Percentiles rank a stretch among this genome's conserved stretches.
phyloP scores from a whole-genome alignment of 2,113 vertebrate genomes.

The Trematomus loennbergii region DNA sequence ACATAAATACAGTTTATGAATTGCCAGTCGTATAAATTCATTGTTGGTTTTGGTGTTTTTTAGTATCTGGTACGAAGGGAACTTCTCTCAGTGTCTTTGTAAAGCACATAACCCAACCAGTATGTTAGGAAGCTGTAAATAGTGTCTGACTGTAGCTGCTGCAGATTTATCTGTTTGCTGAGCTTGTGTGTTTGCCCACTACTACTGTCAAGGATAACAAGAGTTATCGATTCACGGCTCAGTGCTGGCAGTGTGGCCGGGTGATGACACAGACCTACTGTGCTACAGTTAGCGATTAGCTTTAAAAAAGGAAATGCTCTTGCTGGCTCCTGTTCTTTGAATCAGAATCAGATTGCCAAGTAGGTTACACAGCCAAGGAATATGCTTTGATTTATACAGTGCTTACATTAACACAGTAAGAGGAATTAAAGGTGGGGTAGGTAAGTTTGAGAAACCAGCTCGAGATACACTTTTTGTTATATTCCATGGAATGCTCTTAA shows the following conservation, averaged over 20 bases:
- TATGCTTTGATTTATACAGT: too few species aligned
- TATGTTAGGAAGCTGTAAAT: background rate
- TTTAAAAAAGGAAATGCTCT: conserved; percentile 18
- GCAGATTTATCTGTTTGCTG: conserved; percentile 24
- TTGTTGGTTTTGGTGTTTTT: background rate
- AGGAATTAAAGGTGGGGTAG: too few species aligned
- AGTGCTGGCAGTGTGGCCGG: background rate
- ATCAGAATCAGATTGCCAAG: too few species aligned
- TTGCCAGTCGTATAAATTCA: background rate
- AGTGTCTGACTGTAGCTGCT: conserved; percentile 19
- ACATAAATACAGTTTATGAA: too few species aligned
- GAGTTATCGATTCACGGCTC: conserved; percentile 49
- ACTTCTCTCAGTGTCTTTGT: background rate
- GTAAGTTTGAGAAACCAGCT: too few species aligned
- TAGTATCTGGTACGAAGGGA: background rate
- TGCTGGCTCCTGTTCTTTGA: background rate
- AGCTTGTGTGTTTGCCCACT: conserved; percentile 11
- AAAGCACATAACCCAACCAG: background rate
- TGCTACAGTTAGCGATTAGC: conserved; percentile 18
- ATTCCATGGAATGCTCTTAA: too few species aligned
- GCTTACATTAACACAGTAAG: too few species aligned
- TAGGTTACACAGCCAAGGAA: too few species aligned
- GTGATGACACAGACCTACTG: conserved; percentile 40
- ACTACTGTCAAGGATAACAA: conserved; percentile 32
- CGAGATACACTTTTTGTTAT: too few species aligned